Conservation (phyloP, 2,113 vertebrate genomes). For the Craseonycteris thonglongyai region DNA sequence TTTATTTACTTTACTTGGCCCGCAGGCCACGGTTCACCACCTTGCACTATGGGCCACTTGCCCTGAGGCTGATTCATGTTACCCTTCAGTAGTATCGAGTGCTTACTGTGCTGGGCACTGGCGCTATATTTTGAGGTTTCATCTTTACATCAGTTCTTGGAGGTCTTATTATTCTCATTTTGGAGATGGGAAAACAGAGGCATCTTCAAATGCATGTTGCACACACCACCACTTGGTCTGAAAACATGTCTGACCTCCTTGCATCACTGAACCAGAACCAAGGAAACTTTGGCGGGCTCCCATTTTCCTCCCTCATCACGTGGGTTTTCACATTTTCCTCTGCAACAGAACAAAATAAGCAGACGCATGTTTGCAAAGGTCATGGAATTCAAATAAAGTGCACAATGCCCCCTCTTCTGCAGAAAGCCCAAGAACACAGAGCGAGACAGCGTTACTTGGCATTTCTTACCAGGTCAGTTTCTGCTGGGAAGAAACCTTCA, state of each 20-base stretch:
- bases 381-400: background rate
- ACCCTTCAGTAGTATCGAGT: rapidly evolving
- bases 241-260: rapidly evolving
- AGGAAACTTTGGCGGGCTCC: background rate
- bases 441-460: background rate
- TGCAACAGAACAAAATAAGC: background rate
- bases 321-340: background rate
- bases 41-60: rapidly evolving
- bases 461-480: background rate
- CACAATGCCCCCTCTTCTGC: background rate
- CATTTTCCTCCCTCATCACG: rapidly evolving
- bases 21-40: rapidly evolving
- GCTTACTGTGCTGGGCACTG: too few relatives aligned
- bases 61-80: background rate
- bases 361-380: background rate
- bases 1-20: background rate
- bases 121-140: background rate
- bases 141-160: background rate
- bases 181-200: background rate
- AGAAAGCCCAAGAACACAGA: background rate
- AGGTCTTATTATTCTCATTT: background rate
- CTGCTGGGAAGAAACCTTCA: background rate
- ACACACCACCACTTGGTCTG: background rate
- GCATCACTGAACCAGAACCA: background rate
- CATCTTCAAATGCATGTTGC: background rate